Evolutionary conservation across 1,140 invertebrate species (phyloP), one percentile per base, ranked within the genome.

Genomic region (Lethrus apterus): DNA sequence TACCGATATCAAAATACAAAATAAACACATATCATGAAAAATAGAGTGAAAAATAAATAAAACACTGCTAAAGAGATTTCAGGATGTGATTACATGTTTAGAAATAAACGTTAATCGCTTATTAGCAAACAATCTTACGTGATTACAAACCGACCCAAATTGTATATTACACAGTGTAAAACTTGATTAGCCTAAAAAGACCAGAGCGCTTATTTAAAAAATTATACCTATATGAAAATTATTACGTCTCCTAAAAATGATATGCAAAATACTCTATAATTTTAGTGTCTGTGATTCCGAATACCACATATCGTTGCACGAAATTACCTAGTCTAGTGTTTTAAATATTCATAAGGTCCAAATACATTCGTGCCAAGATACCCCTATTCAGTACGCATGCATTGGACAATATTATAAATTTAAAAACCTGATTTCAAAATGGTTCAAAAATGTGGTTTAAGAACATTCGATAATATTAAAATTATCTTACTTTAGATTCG

Each of bases 261-360:
- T 64, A 64, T 63, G 62, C 60, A 63, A 63, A 64, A 62, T 47
- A 53, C 44, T 52, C 52, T 58, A 50, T 62, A 64, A 63, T 63
- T 64, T 63, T 29, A 55, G 53, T 47, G 58, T 59, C 58, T 60
- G 55, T 58, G 55, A 58, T 57, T 62, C 49, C 46, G 40, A 50
- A 48, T 43, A 30, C 48, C 44, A 52, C 45, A 42, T 32, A 42
- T 32, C 21, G 42, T 48, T 55, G 54, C 55, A 58, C 57, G 59
- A 59, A 62, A 59, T 48, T 51, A 46, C 44, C 48, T 47, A 52
- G 36, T 54, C 42, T 42, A 47, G 56, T 51, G 46, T 57, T 54
- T 57, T 54, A 60, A 61, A 61, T 59, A 56, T 63, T 60, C 56
- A 63, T 57, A 54, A 56, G 51, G 47, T 44, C 46, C 53, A 59